These are phyloP conservation scores for Sus scrofa DNA, from an alignment of 2,113 vertebrate genomes.

Conservation along the genomic window T2T-Sscrofa CM000820.6:129779501-129780000, in stretches of 20 bases:
- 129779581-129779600: not conserved
- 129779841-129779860: not conserved
- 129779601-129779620: not conserved
- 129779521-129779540: not conserved
- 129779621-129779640: not conserved
- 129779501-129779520: not conserved
- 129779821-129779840: not conserved
- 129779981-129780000: too few species aligned
- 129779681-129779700: not conserved
- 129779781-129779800: not conserved
- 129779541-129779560: not conserved
- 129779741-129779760: not conserved
- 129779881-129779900: not conserved
- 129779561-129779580: not conserved
- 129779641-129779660: not conserved
- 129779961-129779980: not conserved
- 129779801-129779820: constrained; percentile 25
- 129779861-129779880: not conserved
- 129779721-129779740: not conserved
- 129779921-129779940: not conserved
- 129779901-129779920: not conserved
- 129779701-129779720: not conserved
- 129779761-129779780: not conserved
- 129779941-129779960: not conserved
- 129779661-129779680: not conserved